Evolutionary conservation across 1,140 invertebrate genomes (phyloP).

Genomic region (Drosophila athabasca): DNA sequence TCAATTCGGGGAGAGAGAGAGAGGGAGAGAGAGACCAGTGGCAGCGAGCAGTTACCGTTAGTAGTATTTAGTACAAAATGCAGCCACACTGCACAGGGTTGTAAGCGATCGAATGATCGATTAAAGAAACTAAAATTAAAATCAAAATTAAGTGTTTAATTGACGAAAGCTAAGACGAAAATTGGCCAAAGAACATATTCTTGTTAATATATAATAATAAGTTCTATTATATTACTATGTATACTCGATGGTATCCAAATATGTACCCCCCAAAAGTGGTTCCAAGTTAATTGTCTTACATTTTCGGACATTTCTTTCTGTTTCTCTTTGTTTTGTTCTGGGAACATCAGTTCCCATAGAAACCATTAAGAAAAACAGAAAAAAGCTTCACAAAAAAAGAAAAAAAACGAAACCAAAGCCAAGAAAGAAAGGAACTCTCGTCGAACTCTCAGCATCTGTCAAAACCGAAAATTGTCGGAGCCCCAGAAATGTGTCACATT

Average conservation of each 20-base stretch:
- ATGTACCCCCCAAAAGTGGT: no score
- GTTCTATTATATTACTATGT: no score
- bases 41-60: background rate
- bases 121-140: no score
- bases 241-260: no score
- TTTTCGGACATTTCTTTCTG: background rate
- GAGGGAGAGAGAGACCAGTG: background rate
- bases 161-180: no score
- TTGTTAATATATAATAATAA: no score
- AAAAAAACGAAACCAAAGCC: no score
- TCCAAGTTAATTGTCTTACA: no score
- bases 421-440: background rate
- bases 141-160: no score
- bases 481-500: conserved; percentile 34
- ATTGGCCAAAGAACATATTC: no score
- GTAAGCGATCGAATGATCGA: no score
- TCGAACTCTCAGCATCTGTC: conserved; percentile 40
- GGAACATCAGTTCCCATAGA: background rate
- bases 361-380: background rate
- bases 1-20: conserved; percentile 34
- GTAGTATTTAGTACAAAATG: background rate
- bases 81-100: background rate
- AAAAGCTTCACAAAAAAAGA: background rate
- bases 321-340: no score
- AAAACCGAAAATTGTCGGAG: conserved; percentile 10